Evolutionary conservation across 2,113 vertebrate species (phyloP).

Genomic region (Festucalex cinctus): DNA sequence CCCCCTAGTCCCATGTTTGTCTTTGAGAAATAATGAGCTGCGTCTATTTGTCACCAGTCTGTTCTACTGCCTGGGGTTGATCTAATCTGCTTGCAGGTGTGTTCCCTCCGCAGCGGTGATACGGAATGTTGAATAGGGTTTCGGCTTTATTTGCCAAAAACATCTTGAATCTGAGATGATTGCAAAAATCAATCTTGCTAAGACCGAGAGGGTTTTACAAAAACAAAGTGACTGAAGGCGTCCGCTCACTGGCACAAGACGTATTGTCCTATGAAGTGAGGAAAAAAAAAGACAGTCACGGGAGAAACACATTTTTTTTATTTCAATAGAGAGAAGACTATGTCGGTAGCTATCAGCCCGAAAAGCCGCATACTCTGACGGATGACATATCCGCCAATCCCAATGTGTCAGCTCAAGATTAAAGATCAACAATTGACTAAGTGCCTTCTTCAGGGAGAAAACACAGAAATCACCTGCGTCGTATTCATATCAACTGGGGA

Average conservation of each 20-base stretch:
- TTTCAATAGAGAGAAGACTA: not conserved
- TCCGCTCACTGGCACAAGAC: not conserved
- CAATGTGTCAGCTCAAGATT: not conserved
- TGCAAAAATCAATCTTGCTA: not conserved
- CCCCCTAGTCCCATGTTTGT: conserved; percentile 13
- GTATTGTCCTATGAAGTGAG: not conserved
- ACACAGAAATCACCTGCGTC: conserved; percentile 2
- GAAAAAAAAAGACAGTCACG: not conserved
- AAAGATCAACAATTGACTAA: conserved; percentile 8
- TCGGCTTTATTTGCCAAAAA: conserved; percentile 1
- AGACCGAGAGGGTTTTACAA: not conserved
- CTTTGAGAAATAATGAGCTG: conserved; percentile 45
- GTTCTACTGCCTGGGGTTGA: conserved; percentile 5
- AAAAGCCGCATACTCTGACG: not conserved
- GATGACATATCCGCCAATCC: not conserved
- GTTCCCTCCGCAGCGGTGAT: conserved; percentile 13
- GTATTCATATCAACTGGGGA: not conserved
- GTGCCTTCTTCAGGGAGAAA: not conserved
- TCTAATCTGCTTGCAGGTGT: conserved; percentile 37
- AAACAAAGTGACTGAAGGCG: not conserved
- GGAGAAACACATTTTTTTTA: not conserved
- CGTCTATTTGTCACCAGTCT: conserved; percentile 33
- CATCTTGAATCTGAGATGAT: not conserved
- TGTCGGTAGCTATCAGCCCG: not conserved
- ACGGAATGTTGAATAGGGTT: conserved; percentile 12